Base-by-base conservation (phyloP, 2,888 invertebrate genomes). In the Drosophila peninsularis region DNA sequence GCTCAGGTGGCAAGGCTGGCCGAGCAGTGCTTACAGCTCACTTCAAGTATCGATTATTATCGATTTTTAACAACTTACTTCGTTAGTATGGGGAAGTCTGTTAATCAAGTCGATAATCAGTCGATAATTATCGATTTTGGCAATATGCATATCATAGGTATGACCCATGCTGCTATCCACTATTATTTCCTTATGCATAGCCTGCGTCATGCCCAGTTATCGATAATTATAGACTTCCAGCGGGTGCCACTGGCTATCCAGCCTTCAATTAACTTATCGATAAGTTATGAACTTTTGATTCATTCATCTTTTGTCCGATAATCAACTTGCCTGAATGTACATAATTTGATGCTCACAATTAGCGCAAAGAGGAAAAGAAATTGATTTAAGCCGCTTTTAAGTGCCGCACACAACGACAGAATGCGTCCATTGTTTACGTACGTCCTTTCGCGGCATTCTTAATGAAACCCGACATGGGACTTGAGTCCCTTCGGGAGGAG, bases 311-410 rank as follows among this genome's bases (percentile, higher is more conserved):
- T n/a, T 32, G 19, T 30, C 10, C 19, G 49, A 49, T 27, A 49
- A 32, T 49, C 32, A 32, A 50, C 30, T 32, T 50, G 49, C 19
- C 9, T 19, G 27, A 30, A 41, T 34, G 36, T 63, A 34, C 27
- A 49, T 71, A 64, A 65, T 62, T 69, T 80, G 67, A 68, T 66
- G 62, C 66, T 21, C 68, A 72, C 72, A 80, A 80, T 80, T 75
- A 78, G 65, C 60, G 75, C 62, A 19, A 47, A 11, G 13, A 30
- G 73, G 54, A 45, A 58, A 64, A 68, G 19, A 78, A 71, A 67
- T 75, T 57, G 62, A 71, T 65, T 80, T 71, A 75, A 80, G 71
- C 70, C 54, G 70, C 71, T 71, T 78, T 78, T 37, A 70, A 63
- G 57, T 58, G 66, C 41, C 67, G 41, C 53, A 30, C 52, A 58